Evolutionary conservation across 2,113 vertebrate species (phyloP), one percentile per base, ranked within the genome.

Genomic region (Raja brachyura): DNA sequence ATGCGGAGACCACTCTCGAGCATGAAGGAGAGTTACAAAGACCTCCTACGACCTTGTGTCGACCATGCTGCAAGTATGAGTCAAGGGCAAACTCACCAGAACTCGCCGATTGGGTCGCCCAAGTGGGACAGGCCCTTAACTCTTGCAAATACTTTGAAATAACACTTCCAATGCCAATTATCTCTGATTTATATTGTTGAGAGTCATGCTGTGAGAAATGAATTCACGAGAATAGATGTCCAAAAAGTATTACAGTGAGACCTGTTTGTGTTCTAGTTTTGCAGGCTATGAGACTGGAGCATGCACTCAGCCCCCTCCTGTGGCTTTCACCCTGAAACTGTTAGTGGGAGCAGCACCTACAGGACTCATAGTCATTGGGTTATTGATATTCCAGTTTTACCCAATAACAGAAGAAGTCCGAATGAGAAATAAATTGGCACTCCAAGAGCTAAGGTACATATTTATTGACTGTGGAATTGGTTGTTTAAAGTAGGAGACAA

Each of bases 281-380:
- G 95, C 98, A 1, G 99, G 98, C 5, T 99, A 99, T 56, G 93
- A 97, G 94, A 96, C 97, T 18, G 97, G 97, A 5, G 95, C 96
- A 74, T 99, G 99, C 94, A 96, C 95, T 92, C 98, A 99, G 94
- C 95, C 97, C 0, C 94, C 94, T 0, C 94, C 95, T 0, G 98
- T 99, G 93, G 98, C 97, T 92, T 96, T 98, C 94, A 97, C 97
- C 0, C 97, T 99, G 94, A 98, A 99, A 94, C 95, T 99, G 94
- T 97, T 99, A 93, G 98, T 98, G 0, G 97, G 98, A 0, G 98
- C 96, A 0, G 97, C 98, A 48, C 99, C 99, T 0, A 96, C 98
- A 94, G 94, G 96, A 94, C 98, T 99, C 94, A 98, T 99, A 81
- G 93, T 97, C 16, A 93, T 94, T 0, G 99, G 98, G 22, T 95